These are phyloP conservation scores for Andrena minutula DNA, from an alignment of 2,888 invertebrate species.

Conservation along the genomic window DNA sequence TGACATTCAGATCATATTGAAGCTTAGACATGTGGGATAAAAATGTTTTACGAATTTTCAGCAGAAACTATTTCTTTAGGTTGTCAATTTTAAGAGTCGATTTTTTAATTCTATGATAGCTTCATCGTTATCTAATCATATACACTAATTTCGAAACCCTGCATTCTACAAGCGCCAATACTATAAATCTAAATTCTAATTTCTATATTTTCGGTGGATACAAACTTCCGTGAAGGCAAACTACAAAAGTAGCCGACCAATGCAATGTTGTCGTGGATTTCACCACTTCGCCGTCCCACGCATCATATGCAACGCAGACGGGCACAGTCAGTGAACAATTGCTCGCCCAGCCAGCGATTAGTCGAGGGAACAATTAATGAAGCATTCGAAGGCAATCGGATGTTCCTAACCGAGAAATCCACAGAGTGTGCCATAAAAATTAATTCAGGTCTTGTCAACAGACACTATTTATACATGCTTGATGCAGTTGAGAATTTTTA, in stretches of 20 bases:
- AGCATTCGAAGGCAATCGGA: conserved; percentile 26
- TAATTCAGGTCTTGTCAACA: no score
- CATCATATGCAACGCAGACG: neutral
- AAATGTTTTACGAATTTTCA: no score
- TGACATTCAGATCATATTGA: no score
- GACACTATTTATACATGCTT: neutral
- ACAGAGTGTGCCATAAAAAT: no score
- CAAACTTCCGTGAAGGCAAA: neutral
- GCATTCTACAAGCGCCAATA: neutral
- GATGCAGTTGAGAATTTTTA: no score
- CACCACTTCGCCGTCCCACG: neutral
- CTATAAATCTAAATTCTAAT: neutral
- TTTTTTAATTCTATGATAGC: no score
- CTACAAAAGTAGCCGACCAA: neutral
- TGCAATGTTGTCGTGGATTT: neutral
- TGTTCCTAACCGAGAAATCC: conserved; percentile 11
- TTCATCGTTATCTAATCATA: no score
- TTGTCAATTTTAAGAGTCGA: no score
- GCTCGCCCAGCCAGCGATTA: conserved; percentile 23
- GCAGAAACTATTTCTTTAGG: no score
- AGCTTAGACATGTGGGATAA: no score
- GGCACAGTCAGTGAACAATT: conserved; percentile 31
- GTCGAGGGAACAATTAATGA: conserved; percentile 12
- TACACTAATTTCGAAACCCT: neutral
- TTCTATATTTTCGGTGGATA: neutral